Evolutionary conservation across 2,113 vertebrate genomes (phyloP).

Genomic region (Oriolus oriolus): DNA sequence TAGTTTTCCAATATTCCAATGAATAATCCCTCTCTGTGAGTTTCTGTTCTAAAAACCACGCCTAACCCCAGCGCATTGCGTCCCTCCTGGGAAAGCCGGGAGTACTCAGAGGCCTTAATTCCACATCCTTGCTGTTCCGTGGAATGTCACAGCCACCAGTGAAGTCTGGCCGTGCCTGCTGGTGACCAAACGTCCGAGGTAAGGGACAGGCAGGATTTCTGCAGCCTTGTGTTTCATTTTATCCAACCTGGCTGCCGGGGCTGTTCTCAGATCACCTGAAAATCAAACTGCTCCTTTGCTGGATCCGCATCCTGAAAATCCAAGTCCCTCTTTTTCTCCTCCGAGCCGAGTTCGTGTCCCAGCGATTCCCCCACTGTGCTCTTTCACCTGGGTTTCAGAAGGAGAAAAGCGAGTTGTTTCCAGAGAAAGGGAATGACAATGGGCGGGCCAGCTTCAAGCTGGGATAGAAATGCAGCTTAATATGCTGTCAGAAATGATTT

Average conservation of each 20-base stretch:
- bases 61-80: not conserved
- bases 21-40: not conserved
- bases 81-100: not conserved
- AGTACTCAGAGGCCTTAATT: not conserved
- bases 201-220: not conserved
- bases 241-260: not conserved
- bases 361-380: not conserved
- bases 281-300: not conserved
- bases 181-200: not conserved
- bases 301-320: not conserved
- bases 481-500: slow-evolving; percentile 21
- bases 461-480: slow-evolving; percentile 4
- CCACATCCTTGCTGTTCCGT: not conserved
- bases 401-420: not conserved
- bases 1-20: not conserved
- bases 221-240: not conserved
- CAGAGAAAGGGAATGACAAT: not conserved
- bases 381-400: not conserved
- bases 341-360: not conserved
- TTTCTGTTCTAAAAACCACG: not conserved
- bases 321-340: not conserved
- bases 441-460: not conserved
- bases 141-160: not conserved
- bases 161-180: not conserved
- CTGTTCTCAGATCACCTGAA: not conserved